These are phyloP conservation scores for Sinelater perroti DNA, from an alignment of 2,888 invertebrate species.

Conservation along the genomic window DNA sequence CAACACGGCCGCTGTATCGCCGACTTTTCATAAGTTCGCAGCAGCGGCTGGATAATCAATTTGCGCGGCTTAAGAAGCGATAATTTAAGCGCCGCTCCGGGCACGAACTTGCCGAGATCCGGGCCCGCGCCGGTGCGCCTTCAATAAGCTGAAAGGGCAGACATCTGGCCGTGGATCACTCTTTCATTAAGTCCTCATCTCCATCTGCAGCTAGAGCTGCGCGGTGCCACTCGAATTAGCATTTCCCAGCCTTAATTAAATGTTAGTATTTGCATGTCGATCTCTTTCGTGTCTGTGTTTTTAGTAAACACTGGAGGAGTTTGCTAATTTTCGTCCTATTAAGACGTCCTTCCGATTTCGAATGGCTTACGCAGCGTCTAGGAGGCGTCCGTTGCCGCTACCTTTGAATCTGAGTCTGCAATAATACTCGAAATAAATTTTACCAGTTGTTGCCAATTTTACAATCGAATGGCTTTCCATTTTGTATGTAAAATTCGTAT, in stretches of 20 bases:
- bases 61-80: conserved; percentile 6
- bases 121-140: conserved; percentile 9
- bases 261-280: conserved; percentile 29
- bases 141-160: conserved; percentile 41
- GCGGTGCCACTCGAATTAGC: conserved; percentile 30
- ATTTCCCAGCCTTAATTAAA: conserved; percentile 32
- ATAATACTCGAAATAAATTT: neutral
- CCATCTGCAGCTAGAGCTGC: conserved; percentile 20
- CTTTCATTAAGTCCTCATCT: conserved; percentile 42
- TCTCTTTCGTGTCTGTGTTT: conserved; percentile 18
- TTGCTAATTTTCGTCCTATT: conserved; percentile 23
- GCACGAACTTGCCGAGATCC: conserved; percentile 15
- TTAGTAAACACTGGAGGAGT: conserved; percentile 16
- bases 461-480: too few relatives aligned
- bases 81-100: conserved; percentile 7
- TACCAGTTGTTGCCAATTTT: neutral
- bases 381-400: conserved; percentile 8
- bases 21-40: neutral
- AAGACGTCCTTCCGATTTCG: conserved; percentile 5
- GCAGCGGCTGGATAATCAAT: conserved; percentile 6
- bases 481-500: too few relatives aligned
- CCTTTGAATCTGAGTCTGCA: neutral
- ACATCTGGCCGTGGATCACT: conserved; percentile 39
- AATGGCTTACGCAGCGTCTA: conserved; percentile 4
- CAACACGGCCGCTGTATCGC: neutral